Evolutionary conservation across 2,888 invertebrate species (phyloP).

Genomic region (Himalopsyche kuldschensis): DNA sequence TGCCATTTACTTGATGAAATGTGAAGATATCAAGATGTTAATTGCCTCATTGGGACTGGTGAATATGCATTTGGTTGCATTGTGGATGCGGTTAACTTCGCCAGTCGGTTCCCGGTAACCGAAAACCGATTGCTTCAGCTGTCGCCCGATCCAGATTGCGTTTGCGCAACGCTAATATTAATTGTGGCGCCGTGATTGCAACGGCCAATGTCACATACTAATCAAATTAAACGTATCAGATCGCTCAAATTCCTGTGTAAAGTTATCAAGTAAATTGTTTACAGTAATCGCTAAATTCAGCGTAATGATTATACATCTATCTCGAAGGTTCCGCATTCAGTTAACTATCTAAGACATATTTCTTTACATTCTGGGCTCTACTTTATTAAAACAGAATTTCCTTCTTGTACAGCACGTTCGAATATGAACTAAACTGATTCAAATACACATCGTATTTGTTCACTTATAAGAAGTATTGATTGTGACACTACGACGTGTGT

Average conservation of each 20-base stretch:
- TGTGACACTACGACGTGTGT: too few species aligned
- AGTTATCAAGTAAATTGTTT: too few species aligned
- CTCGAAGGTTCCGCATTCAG: too few species aligned
- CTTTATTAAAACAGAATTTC: too few species aligned
- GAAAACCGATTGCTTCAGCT: background rate
- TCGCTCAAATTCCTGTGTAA: background rate
- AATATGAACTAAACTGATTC: too few species aligned
- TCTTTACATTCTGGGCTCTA: too few species aligned
- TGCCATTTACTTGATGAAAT: slow-evolving; percentile 5
- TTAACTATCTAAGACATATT: too few species aligned
- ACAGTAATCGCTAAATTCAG: too few species aligned
- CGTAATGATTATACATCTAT: too few species aligned
- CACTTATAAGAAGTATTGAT: too few species aligned
- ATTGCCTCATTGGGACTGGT: slow-evolving; percentile 31
- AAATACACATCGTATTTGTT: too few species aligned
- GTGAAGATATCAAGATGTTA: slow-evolving; percentile 35
- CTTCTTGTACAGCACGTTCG: too few species aligned
- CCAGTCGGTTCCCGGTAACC: background rate
- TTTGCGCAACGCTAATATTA: slow-evolving; percentile 25
- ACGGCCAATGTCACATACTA: background rate
- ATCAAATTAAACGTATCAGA: background rate
- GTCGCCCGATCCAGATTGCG: background rate
- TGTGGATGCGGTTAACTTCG: slow-evolving; percentile 6
- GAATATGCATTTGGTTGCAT: slow-evolving; percentile 37
- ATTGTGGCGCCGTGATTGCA: slow-evolving; percentile 32